Evolutionary conservation across 2,888 invertebrate species (phyloP).

Genomic region (Thalpophila matura): DNA sequence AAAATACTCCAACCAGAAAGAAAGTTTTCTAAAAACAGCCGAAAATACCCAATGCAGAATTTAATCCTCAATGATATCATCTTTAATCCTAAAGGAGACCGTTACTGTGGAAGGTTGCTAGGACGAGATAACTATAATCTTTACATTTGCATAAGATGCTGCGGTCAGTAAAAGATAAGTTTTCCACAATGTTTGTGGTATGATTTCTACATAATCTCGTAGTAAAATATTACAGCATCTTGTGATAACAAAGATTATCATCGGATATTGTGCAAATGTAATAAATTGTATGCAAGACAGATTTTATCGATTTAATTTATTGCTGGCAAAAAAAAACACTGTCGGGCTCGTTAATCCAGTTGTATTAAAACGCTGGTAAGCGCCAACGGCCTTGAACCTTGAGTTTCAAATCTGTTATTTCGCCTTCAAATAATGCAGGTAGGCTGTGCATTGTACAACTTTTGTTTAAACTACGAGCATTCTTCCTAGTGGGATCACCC

Average conservation of each 20-base stretch:
- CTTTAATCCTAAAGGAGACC: constrained; percentile 22
- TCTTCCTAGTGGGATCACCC: no score
- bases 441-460: no score
- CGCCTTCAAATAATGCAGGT: no score
- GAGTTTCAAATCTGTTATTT: no score
- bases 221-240: constrained; percentile 46
- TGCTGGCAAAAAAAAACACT: neutral
- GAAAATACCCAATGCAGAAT: neutral
- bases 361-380: no score
- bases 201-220: constrained; percentile 43
- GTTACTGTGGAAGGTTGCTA: constrained; percentile 25
- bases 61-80: constrained; percentile 8
- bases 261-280: constrained; percentile 37
- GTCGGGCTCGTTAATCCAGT: no score
- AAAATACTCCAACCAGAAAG: constrained; percentile 9
- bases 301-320: constrained; percentile 41
- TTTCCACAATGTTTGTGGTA: constrained; percentile 42
- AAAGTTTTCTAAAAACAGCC: neutral
- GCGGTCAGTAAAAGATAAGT: constrained; percentile 50
- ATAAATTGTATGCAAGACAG: constrained; percentile 23
- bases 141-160: constrained; percentile 36
- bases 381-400: no score
- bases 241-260: constrained; percentile 49
- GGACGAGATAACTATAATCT: constrained; percentile 33
- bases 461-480: no score